phyloP scores from a whole-genome alignment of 2,113 vertebrate species.

The Heterotilapia buettikoferi region DNA sequence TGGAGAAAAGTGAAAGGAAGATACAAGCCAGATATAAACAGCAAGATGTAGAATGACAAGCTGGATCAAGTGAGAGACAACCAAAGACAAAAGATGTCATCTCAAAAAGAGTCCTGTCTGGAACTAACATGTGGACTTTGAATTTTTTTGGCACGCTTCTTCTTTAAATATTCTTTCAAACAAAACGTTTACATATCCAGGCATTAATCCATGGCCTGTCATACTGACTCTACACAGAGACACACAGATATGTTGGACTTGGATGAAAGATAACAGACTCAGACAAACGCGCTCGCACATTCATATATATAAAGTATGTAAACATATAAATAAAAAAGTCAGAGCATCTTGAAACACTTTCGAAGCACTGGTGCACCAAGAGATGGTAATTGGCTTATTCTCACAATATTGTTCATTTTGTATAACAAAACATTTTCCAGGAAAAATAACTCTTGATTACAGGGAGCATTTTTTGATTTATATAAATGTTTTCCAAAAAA shows the following conservation, averaged over 20 bases:
- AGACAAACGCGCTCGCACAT: neutral
- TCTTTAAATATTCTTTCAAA: slow-evolving; percentile 43
- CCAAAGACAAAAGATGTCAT: neutral
- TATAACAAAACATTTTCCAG: neutral
- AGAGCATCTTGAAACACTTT: neutral
- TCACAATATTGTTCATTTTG: neutral
- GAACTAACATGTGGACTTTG: slow-evolving; percentile 18
- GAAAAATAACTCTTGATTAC: neutral
- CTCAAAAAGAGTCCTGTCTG: neutral
- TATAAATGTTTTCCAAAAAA: neutral
- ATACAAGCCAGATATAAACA: neutral
- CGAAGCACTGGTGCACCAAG: neutral
- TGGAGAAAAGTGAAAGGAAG: neutral
- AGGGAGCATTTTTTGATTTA: neutral
- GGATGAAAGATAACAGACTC: neutral
- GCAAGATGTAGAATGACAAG: neutral
- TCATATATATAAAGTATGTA: neutral
- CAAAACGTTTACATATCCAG: slow-evolving; percentile 58
- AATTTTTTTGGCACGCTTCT: slow-evolving; percentile 22
- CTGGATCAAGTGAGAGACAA: neutral
- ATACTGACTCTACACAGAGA: slow-evolving; percentile 2
- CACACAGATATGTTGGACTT: neutral
- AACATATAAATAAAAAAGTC: neutral
- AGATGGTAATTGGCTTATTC: neutral
- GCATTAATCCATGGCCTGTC: slow-evolving; percentile 36